Conservation (phyloP, 2,113 vertebrate genomes). For the Platycercus adscitus region DNA sequence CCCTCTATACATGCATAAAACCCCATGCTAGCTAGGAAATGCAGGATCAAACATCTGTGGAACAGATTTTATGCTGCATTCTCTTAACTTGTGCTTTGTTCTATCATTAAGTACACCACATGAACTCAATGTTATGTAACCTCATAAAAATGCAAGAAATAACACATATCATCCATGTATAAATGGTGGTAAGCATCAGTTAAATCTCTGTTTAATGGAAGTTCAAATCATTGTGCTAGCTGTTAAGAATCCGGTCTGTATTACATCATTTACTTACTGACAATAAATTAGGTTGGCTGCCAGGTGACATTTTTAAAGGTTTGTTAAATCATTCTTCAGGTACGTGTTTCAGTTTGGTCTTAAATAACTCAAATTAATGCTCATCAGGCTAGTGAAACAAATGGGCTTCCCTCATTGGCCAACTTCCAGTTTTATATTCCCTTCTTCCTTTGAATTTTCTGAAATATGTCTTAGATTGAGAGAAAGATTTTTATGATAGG, state of each 20-base stretch:
- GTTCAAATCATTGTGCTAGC: not conserved
- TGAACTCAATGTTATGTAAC: not conserved
- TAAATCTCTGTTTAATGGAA: not conserved
- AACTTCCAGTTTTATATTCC: not conserved
- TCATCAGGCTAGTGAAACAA: not conserved
- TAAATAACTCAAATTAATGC: not conserved
- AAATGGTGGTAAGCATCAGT: not conserved
- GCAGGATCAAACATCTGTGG: not conserved
- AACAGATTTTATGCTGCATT: not conserved
- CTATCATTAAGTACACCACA: not conserved
- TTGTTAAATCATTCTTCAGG: not conserved
- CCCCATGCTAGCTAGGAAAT: not conserved
- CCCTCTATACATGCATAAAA: not conserved
- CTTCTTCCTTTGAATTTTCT: not conserved
- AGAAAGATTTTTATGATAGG: not conserved
- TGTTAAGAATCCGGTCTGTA: not conserved
- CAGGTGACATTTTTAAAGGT: slow-evolving; percentile 16
- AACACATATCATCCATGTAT: not conserved
- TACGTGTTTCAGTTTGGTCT: not conserved
- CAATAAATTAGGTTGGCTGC: not conserved
- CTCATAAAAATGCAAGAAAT: slow-evolving; percentile 37
- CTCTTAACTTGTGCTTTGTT: not conserved
- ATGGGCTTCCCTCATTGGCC: not conserved
- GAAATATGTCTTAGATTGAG: not conserved
- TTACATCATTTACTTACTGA: not conserved